phyloP scores from a whole-genome alignment of 2,888 invertebrate genomes.

The Hypena proboscidalis region DNA sequence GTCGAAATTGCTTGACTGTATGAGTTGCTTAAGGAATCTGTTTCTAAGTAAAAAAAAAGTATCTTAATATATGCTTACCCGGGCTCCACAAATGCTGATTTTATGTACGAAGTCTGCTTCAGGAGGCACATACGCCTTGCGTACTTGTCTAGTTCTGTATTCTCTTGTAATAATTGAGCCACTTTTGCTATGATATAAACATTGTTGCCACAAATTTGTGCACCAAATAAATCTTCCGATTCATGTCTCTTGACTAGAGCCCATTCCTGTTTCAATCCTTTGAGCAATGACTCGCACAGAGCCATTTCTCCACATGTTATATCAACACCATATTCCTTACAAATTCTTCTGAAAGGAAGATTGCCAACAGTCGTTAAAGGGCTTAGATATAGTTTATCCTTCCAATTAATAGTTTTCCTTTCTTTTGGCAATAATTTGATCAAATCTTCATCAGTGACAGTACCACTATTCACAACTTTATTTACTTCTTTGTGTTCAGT shows the following conservation, averaged over 20 bases:
- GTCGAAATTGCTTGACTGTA: too few species aligned
- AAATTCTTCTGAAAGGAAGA: constrained; percentile 97
- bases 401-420: constrained; percentile 90
- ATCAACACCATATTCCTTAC: constrained; percentile 97
- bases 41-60: too few species aligned
- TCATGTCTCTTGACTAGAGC: constrained; percentile 95
- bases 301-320: constrained; percentile 98
- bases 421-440: constrained; percentile 86
- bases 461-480: constrained; percentile 68
- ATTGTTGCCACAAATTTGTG: constrained; percentile 96
- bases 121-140: constrained; percentile 97
- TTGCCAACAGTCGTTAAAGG: constrained; percentile 99
- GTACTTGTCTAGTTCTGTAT: constrained; percentile 93
- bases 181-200: constrained; percentile 94
- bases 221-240: constrained; percentile 87
- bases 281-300: constrained; percentile 88
- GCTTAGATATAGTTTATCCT: constrained; percentile 94
- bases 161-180: constrained; percentile 93
- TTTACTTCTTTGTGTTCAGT: constrained; percentile 38
- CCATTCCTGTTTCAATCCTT: constrained; percentile 94
- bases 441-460: constrained; percentile 84
- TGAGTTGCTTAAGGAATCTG: too few species aligned
- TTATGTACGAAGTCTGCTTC: constrained; percentile 98
- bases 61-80: constrained; percentile 81
- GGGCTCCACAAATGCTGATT: constrained; percentile 95